Conservation (phyloP, 2,113 vertebrate genomes). For the Taurulus bubalis region DNA sequence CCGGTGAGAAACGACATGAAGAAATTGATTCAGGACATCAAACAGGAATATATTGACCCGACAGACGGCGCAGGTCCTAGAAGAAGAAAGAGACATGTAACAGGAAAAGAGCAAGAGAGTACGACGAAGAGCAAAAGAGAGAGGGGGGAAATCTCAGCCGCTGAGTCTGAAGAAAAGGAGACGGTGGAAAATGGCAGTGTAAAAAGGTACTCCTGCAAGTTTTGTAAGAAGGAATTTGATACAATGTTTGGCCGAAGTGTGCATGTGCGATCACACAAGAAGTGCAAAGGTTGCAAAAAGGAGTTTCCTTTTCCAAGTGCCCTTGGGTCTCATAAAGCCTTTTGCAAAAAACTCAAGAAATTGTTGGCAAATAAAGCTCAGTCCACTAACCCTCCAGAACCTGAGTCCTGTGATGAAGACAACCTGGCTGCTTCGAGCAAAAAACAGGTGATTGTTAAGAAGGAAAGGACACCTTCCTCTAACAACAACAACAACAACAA, state of each 20-base stretch:
- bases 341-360: conserved; percentile 14
- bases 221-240: conserved; percentile 48
- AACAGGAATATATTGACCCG: background rate
- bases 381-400: background rate
- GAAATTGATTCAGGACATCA: background rate
- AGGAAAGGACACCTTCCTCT: background rate
- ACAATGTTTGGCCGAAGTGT: conserved; percentile 26
- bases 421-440: background rate
- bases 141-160: background rate
- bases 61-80: background rate
- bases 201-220: conserved; percentile 20
- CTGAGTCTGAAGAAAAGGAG: background rate
- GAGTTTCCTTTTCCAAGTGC: conserved; percentile 9
- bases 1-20: background rate
- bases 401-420: background rate
- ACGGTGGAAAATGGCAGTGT: fast-evolving
- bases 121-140: background rate
- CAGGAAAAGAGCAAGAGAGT: background rate
- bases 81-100: background rate
- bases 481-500: too few species aligned
- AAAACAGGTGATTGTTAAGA: background rate
- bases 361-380: background rate
- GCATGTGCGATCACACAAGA: conserved; percentile 51
- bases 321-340: background rate
- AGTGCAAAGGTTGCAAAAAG: conserved; percentile 55